These are phyloP conservation scores for Danio aesculapii DNA, from an alignment of 2,797 vertebrate genomes.

Conservation along the genomic window DNA sequence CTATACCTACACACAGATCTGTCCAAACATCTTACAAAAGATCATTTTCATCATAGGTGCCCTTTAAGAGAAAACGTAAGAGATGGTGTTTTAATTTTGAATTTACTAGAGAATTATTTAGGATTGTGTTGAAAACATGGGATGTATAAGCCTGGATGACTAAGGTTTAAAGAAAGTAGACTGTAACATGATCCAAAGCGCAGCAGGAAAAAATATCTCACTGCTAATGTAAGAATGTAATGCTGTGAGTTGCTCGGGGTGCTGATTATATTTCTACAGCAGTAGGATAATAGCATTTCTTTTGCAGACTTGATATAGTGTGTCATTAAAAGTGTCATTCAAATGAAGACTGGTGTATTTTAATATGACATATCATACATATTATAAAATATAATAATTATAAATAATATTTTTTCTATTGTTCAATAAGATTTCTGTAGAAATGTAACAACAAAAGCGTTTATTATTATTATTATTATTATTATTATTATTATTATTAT, in stretches of 20 bases:
- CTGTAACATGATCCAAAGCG: not conserved
- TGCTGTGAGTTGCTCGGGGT: not conserved
- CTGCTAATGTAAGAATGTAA: not conserved
- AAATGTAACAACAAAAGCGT: too few species aligned
- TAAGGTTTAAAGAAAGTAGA: conserved; percentile 12
- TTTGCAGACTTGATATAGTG: not conserved
- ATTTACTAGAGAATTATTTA: not conserved
- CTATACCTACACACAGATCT: too few species aligned
- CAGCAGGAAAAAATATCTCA: not conserved
- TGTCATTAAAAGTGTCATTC: not conserved
- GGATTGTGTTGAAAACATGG: not conserved
- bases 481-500: too few species aligned
- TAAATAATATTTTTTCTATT: not conserved
- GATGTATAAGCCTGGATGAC: not conserved
- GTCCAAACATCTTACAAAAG: too few species aligned
- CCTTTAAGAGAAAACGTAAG: not conserved
- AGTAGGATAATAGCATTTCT: conserved; percentile 12
- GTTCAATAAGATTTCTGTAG: too few species aligned
- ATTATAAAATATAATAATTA: not conserved
- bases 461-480: too few species aligned
- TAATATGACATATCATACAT: not conserved
- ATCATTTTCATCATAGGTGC: too few species aligned
- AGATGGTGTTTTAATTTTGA: not conserved
- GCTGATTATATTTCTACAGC: conserved; percentile 17
- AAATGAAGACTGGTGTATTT: not conserved